Percentiles rank a stretch among this genome's conserved stretches.
Evolutionary conservation across 2,797 vertebrate genomes (phyloP).

Genomic region (Todus mexicanus): DNA sequence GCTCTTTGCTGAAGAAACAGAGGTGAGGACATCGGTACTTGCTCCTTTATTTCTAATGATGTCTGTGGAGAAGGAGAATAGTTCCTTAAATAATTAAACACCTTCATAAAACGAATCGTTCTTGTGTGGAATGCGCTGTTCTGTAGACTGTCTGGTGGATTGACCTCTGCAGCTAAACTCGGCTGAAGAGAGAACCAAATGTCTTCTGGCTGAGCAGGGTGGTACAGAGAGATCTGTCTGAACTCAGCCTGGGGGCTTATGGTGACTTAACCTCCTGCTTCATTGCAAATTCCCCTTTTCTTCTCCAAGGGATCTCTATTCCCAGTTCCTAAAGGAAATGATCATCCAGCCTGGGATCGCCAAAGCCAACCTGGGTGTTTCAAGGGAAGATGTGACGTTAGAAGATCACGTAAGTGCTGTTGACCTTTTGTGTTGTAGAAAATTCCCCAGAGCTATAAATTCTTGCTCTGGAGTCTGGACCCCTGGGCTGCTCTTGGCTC

Average conservation of each 20-base stretch:
- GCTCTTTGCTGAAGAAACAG: constrained; percentile 90
- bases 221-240: background rate
- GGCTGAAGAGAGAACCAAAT: background rate
- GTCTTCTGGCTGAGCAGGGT: background rate
- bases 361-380: constrained; percentile 92
- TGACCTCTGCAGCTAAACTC: background rate
- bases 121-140: background rate
- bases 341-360: constrained; percentile 98
- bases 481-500: background rate
- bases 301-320: constrained; percentile 86
- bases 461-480: background rate
- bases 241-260: background rate
- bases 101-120: background rate
- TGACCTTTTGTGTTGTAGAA: background rate
- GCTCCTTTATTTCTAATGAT: background rate
- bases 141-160: background rate
- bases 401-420: constrained; percentile 92
- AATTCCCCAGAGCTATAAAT: background rate
- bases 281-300: background rate
- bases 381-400: constrained; percentile 95
- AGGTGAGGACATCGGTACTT: constrained; percentile 73
- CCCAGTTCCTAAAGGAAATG: constrained; percentile 96
- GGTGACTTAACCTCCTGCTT: background rate
- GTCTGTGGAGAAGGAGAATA: background rate
- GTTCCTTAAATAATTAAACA: constrained; percentile 37